phyloP scores from a whole-genome alignment of 92 coral and sea anemone genomes.

The Phenganax stokvisi region DNA sequence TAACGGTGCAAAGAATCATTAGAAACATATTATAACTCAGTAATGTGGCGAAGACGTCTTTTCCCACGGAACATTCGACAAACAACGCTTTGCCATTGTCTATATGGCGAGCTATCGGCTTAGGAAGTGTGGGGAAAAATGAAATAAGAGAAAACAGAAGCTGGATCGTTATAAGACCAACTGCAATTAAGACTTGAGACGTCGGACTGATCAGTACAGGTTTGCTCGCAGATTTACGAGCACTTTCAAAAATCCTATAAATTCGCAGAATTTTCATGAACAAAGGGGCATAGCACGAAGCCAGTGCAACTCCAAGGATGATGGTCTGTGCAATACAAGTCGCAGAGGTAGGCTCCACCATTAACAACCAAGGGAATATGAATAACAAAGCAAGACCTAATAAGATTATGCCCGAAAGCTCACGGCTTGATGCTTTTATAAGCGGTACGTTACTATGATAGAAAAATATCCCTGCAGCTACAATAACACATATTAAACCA shows the following conservation, averaged over 20 bases:
- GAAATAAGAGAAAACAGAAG: slow-evolving; percentile 24
- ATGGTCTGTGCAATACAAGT: slow-evolving; percentile 35
- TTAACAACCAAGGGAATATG: slow-evolving; percentile 23
- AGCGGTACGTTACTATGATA: slow-evolving; percentile 38
- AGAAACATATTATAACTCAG: slow-evolving; percentile 68
- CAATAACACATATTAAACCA: slow-evolving; percentile 36
- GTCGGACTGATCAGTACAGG: slow-evolving; percentile 45
- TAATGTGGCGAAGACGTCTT: slow-evolving; percentile 62
- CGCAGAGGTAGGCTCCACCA: slow-evolving; percentile 31
- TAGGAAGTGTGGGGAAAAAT: slow-evolving; percentile 22
- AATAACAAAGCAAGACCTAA: slow-evolving; percentile 35
- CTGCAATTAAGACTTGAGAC: slow-evolving; percentile 43
- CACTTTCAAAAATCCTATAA: slow-evolving; percentile 43
- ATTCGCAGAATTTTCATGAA: slow-evolving; percentile 48
- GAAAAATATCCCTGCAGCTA: slow-evolving; percentile 40
- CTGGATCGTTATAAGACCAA: slow-evolving; percentile 39
- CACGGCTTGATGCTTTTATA: slow-evolving; percentile 52
- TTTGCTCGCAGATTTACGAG: slow-evolving; percentile 42
- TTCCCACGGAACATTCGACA: slow-evolving; percentile 59
- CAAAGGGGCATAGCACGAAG: slow-evolving; percentile 51
- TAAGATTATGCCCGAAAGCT: slow-evolving; percentile 43
- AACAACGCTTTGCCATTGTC: slow-evolving; percentile 5
- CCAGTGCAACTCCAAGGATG: slow-evolving; percentile 30
- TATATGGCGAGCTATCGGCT: slow-evolving; percentile 6
- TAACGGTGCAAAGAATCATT: slow-evolving; percentile 71